Percentiles rank a stretch among this genome's conserved stretches.
These are phyloP conservation scores for Tangara arthus DNA, from an alignment of 2,797 vertebrate genomes.

Conservation along the genomic window DNA sequence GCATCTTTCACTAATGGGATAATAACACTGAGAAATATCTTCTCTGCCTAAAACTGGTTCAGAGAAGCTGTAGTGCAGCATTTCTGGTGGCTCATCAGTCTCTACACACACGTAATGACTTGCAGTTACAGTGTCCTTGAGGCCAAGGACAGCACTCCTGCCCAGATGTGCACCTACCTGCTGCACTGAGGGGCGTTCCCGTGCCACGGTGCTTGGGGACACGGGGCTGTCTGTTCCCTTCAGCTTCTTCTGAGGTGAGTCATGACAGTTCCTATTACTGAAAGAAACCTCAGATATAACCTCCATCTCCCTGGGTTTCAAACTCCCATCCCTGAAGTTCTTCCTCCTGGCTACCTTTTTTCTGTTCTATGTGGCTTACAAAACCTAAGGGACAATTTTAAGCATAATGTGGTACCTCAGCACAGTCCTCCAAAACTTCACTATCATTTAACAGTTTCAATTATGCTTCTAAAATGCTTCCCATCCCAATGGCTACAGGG, in stretches of 20 bases:
- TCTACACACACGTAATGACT: not conserved
- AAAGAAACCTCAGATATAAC: not conserved
- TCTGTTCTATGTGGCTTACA: not conserved
- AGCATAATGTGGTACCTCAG: not conserved
- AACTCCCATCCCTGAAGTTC: not conserved
- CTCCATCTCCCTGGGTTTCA: not conserved
- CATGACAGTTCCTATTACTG: not conserved
- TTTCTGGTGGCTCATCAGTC: not conserved
- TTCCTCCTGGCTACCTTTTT: not conserved
- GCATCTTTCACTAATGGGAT: not conserved
- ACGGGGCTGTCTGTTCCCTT: not conserved
- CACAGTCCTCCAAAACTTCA: not conserved
- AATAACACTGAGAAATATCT: not conserved
- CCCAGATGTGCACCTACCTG: not conserved
- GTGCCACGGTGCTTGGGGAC: rapidly evolving
- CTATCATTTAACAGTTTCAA: not conserved
- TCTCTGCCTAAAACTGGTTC: not conserved
- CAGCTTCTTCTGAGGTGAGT: not conserved
- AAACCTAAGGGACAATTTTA: not conserved
- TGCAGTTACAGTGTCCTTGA: not conserved
- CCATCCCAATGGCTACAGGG: not conserved
- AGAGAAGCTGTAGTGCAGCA: not conserved
- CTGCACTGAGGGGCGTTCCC: rapidly evolving
- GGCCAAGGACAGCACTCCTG: not conserved
- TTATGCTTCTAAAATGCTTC: not conserved